Base-by-base conservation (phyloP, 2,113 vertebrate species). In the Amblyornis subalaris region DNA sequence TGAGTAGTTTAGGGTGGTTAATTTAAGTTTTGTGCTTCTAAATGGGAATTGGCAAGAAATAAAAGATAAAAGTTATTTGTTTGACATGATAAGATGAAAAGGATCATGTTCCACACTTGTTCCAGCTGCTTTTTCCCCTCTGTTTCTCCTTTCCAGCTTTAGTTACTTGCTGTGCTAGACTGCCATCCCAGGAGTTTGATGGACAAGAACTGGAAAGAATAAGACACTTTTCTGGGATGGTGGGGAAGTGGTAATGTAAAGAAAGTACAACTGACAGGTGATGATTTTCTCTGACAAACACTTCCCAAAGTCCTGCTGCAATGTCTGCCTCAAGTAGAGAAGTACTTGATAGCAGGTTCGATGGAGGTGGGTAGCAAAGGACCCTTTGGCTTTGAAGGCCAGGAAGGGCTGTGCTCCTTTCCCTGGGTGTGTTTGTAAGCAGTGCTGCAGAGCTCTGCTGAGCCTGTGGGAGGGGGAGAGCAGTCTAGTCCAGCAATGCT, bases 241-340 rank as follows among this genome's bases (percentile, higher is more conserved):
- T 10, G 3, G 8, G 6, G 29, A 23, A 40, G 12, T 31, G 33
- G 26, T 40, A 44, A 67, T 10, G 17, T 54, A 23, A 65, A 47
- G 38, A 24, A 53, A 82, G 25, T 42, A 28, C 3, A 6, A 11
- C 13, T 45, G n/a, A 12, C 11, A 44, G 6, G 17, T 0, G 0
- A 33, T 2, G 10, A 0, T 70, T 87, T 53, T 65, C 45, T 61
- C 22, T 36, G 33, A 48, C 20, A 54, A 35, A 61, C 17, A 8
- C n/a, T 65, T 70, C 31, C 72, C 28, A 42, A 62, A 64, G 24
- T 61, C n/a, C 69, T 44, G 51, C 40, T 29, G 35, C 53, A 21
- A 19, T n/a, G 7, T 17, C 21, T 85, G 21, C 31, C 36, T 42
- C 12, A 6, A 21, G 29, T 0, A 35, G 22, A 35, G 40, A 64